Evolutionary conservation across 2,888 invertebrate species (phyloP).

Genomic region (Drosophila fungiperda): DNA sequence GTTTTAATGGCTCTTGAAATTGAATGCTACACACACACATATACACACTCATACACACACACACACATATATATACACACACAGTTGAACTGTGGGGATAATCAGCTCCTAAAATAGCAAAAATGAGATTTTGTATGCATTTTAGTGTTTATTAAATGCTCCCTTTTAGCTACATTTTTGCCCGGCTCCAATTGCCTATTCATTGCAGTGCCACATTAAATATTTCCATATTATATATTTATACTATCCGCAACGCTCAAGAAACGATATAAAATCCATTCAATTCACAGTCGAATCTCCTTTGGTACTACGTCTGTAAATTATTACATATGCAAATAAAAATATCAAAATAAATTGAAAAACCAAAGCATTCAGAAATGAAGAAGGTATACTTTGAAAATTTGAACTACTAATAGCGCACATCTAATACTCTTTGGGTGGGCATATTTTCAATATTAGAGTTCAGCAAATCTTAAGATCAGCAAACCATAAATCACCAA

Average conservation of each 20-base stretch:
- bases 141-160: constrained; percentile 75
- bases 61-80: neutral
- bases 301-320: constrained; percentile 48
- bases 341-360: constrained; percentile 61
- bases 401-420: neutral
- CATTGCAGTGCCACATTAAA: constrained; percentile 48
- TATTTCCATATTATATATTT: constrained; percentile 28
- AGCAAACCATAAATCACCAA: too few relatives aligned
- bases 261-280: constrained; percentile 36
- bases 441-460: too few relatives aligned
- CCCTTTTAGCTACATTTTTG: constrained; percentile 5
- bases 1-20: constrained; percentile 81
- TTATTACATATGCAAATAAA: constrained; percentile 72
- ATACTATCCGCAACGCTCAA: constrained; percentile 38
- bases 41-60: neutral
- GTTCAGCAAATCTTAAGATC: too few relatives aligned
- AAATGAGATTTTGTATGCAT: constrained; percentile 47
- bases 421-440: neutral
- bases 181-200: constrained; percentile 41
- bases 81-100: constrained; percentile 29
- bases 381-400: neutral
- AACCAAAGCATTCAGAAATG: constrained; percentile 28
- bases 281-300: constrained; percentile 20
- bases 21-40: constrained; percentile 36
- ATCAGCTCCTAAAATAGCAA: constrained; percentile 50